Conservation (phyloP, 2,888 invertebrate species). For the Sycophila texana region DNA sequence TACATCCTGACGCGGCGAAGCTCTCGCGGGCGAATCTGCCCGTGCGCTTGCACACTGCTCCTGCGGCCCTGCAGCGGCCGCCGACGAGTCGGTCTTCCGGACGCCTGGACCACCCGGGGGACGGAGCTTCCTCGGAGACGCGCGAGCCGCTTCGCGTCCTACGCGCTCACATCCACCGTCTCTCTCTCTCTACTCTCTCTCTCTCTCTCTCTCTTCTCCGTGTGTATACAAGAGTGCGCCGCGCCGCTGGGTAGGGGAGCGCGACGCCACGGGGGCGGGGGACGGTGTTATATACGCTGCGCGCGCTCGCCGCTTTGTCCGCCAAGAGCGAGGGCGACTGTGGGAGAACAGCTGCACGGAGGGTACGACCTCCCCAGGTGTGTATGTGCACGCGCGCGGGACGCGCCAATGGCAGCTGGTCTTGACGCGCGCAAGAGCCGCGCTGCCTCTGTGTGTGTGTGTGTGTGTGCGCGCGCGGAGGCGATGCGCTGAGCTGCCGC, state of each 20-base stretch:
- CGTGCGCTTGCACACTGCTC: not conserved
- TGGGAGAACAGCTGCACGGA: slow-evolving; percentile 4
- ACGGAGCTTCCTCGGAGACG: not conserved
- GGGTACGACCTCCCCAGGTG: slow-evolving; percentile 17
- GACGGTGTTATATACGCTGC: not conserved
- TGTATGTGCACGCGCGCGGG: too few relatives aligned
- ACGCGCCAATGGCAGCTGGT: slow-evolving; percentile 73
- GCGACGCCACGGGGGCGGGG: not conserved
- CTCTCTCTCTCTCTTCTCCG: not conserved
- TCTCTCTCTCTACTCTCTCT: not conserved
- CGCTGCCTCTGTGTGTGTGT: too few relatives aligned
- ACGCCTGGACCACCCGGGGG: not conserved
- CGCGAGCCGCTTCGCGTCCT: not conserved
- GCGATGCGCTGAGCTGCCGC: too few relatives aligned
- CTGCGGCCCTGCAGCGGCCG: not conserved
- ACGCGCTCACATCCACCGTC: not conserved
- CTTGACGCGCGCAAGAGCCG: too few relatives aligned
- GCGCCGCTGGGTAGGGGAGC: not conserved
- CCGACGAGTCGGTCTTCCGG: not conserved
- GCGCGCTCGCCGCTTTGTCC: not conserved
- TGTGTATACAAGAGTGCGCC: not conserved
- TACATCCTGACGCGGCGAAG: not conserved
- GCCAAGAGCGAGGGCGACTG: not conserved
- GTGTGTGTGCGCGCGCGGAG: too few relatives aligned
- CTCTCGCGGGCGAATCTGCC: not conserved